Conservation (phyloP, 2,888 invertebrate genomes). For the Tiliacea aurago region DNA sequence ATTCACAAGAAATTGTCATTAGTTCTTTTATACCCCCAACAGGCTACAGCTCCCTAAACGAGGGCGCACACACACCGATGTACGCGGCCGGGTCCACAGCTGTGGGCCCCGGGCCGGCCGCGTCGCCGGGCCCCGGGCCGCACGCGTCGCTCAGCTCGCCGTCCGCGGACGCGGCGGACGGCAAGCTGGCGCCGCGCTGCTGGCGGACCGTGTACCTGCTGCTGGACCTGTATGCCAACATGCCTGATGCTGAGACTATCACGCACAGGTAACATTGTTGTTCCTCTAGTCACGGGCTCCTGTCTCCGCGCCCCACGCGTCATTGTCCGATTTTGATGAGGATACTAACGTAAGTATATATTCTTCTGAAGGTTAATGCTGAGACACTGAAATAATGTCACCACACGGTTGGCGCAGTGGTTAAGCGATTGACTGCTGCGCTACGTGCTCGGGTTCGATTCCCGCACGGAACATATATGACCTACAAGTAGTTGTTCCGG, state of each 20-base stretch:
- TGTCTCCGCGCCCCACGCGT: too few species aligned
- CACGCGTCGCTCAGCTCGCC: constrained; percentile 52
- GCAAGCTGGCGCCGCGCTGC: constrained; percentile 93
- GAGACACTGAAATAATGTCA: not conserved
- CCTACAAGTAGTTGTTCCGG: too few species aligned
- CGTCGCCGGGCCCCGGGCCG: constrained; percentile 45
- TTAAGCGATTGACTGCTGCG: too few species aligned
- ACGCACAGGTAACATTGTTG: constrained; percentile 92
- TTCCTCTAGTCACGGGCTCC: not conserved
- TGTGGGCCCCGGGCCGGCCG: constrained; percentile 27
- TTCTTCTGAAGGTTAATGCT: not conserved
- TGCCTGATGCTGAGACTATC: constrained; percentile 98
- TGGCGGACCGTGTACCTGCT: constrained; percentile 98
- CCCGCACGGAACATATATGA: too few species aligned
- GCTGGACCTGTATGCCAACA: constrained; percentile 97
- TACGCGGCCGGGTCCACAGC: constrained; percentile 68
- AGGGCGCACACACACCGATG: constrained; percentile 93
- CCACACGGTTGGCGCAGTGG: too few species aligned
- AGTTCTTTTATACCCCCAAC: constrained; percentile 7
- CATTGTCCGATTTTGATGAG: too few species aligned
- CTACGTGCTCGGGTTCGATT: too few species aligned
- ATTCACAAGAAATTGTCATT: not conserved
- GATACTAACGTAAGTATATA: not conserved
- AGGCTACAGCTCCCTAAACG: constrained; percentile 95
- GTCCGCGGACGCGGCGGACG: constrained; percentile 65